Conservation (phyloP, 2,113 vertebrate species). For the Oenanthe melanoleuca region DNA sequence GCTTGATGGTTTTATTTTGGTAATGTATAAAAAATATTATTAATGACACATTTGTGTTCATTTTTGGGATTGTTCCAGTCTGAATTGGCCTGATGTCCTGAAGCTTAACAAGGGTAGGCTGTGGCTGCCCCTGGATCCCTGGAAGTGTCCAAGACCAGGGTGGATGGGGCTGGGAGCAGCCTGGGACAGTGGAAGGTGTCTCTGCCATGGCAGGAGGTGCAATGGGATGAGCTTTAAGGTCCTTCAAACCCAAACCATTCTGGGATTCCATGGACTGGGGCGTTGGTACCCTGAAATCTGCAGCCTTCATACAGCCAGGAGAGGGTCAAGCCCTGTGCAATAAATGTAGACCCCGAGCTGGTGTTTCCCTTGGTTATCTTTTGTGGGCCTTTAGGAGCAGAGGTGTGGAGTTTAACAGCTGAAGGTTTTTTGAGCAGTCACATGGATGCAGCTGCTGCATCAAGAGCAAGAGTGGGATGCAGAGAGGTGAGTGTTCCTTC, state of each 20-base stretch:
- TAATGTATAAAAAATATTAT: not conserved
- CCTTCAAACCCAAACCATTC: not conserved
- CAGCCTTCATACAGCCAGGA: not conserved
- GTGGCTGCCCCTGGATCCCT: not conserved
- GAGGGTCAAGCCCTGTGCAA: not conserved
- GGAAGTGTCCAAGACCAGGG: not conserved
- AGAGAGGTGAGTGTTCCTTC: not conserved
- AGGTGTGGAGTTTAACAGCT: not conserved
- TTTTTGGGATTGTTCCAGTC: not conserved
- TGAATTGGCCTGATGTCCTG: not conserved
- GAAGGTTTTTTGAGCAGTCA: not conserved
- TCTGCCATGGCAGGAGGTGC: not conserved
- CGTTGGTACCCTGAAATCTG: not conserved
- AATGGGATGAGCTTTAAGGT: not conserved
- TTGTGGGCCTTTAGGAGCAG: not conserved
- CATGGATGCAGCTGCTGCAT: rapidly evolving
- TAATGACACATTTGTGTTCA: not conserved
- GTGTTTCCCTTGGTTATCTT: not conserved
- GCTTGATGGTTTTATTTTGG: not conserved
- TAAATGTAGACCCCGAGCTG: not conserved
- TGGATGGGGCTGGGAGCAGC: not conserved
- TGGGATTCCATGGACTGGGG: not conserved
- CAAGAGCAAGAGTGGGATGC: not conserved
- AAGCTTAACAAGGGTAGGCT: not conserved
- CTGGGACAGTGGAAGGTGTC: not conserved